Evolutionary conservation across 2,113 vertebrate genomes (phyloP), one percentile per base, ranked within the genome.

Genomic region (Anguilla japonica): DNA sequence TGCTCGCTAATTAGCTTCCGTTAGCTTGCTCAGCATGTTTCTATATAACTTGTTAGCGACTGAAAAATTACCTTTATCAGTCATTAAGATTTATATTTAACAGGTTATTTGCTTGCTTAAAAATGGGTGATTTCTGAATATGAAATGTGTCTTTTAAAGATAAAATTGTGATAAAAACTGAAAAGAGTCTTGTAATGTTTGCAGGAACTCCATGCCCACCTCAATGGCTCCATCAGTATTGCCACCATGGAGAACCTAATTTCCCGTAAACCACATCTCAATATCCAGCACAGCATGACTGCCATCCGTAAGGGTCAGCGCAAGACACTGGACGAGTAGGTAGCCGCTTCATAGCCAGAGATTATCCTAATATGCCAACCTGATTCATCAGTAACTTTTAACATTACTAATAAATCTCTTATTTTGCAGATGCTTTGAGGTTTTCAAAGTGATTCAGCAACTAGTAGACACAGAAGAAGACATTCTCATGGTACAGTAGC

Each of bases 131-230:
- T 46, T 46, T 46, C 43, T 46, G 34, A 34, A 34, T 34, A 34
- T 34, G 34, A 34, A 34, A 34, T 34, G 34, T 34, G 34, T 34
- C 34, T 34, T 34, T 34, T 34, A 34, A 34, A 34, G 34, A 34
- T 34, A 34, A 34, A 34, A 34, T 34, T 34, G 34, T 34, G 34
- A 34, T 34, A 34, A 34, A 46, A 46, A 46, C 5, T 46, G 43
- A 46, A 46, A 50, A 1, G 53, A 11, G 6, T 81, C 3, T 6
- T 57, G 1, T 13, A 63, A 86, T 89, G 84, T 88, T 84, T 50
- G 84, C 91, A 99, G 98, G 98, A 99, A 89, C 98, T 99, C 40
- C 98, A 99, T 67, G 98, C 98, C 40, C 98, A 99, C 89, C 95
- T 99, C 81, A 99, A 99, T 9, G 97, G 98, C 82, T 99, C 96